Conservation (phyloP, 2,797 vertebrate genomes). For the Lacerta viridis region DNA sequence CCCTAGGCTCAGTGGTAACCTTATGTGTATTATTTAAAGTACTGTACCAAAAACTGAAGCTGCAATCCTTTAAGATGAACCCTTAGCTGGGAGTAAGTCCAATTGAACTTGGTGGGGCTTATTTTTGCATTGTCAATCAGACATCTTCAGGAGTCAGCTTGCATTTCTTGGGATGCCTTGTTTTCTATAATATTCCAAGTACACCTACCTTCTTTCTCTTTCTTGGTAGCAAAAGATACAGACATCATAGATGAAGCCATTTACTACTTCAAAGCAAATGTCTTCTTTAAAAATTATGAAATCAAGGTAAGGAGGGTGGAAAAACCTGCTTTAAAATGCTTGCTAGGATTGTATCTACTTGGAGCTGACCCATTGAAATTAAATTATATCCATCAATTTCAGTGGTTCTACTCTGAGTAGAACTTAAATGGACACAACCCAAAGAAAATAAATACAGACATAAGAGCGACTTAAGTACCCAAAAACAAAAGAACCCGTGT, state of each 20-base stretch:
- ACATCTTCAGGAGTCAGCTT: not conserved
- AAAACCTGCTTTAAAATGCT: not conserved
- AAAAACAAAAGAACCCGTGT: not conserved
- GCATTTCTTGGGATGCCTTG: not conserved
- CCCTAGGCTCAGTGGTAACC: no score
- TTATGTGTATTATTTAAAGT: no score
- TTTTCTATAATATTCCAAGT: not conserved
- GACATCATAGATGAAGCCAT: slow-evolving; percentile 98
- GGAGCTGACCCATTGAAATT: no score
- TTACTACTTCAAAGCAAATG: slow-evolving; percentile 99
- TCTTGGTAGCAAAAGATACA: slow-evolving; percentile 88
- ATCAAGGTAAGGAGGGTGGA: slow-evolving; percentile 89
- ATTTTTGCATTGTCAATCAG: no score
- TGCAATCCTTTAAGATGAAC: no score
- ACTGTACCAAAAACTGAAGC: no score
- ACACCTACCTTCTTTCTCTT: slow-evolving; percentile 19
- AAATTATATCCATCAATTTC: no score
- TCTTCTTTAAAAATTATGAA: slow-evolving; percentile 99
- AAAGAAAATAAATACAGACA: not conserved
- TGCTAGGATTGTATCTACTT: no score
- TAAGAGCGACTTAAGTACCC: not conserved
- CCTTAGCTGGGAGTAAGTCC: no score
- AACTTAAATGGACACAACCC: no score
- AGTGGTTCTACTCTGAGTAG: no score
- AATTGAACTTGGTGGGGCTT: no score